phyloP scores from a whole-genome alignment of 2,888 invertebrate genomes.

The Hirtodrosophila trivittata region DNA sequence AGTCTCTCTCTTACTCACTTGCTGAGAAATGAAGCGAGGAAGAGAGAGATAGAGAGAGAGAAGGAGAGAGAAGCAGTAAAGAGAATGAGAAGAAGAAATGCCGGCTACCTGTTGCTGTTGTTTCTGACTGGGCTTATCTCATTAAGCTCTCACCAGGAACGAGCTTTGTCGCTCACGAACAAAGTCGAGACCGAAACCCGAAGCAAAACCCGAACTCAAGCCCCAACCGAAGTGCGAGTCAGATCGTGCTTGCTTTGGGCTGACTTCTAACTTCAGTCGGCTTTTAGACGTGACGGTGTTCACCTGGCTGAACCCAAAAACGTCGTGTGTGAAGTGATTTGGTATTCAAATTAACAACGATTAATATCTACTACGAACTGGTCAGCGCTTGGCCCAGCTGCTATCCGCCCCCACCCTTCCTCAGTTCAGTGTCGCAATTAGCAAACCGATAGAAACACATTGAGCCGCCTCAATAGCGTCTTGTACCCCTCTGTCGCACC shows the following conservation, averaged over 20 bases:
- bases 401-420: slow-evolving; percentile 22
- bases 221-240: slow-evolving; percentile 10
- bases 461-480: slow-evolving; percentile 4
- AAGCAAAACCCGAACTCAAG: neutral
- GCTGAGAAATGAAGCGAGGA: neutral
- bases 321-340: slow-evolving; percentile 45
- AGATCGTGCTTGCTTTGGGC: slow-evolving; percentile 46
- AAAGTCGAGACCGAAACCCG: slow-evolving; percentile 4
- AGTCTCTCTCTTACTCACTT: slow-evolving; percentile 16
- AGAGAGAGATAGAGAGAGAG: slow-evolving; percentile 6
- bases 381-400: slow-evolving; percentile 57
- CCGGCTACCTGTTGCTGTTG: slow-evolving; percentile 63
- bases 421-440: slow-evolving; percentile 37
- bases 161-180: slow-evolving; percentile 45
- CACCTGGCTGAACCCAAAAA: slow-evolving; percentile 55
- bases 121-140: slow-evolving; percentile 17
- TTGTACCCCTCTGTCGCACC: slow-evolving; percentile 6
- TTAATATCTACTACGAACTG: slow-evolving; percentile 61
- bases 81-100: slow-evolving; percentile 47
- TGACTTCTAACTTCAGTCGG: slow-evolving; percentile 59
- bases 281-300: slow-evolving; percentile 72
- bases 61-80: neutral
- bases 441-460: slow-evolving; percentile 34
- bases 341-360: slow-evolving; percentile 43
- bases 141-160: slow-evolving; percentile 45